Conservation (phyloP, 2,888 invertebrate genomes). For the Cylloceria caligata region DNA sequence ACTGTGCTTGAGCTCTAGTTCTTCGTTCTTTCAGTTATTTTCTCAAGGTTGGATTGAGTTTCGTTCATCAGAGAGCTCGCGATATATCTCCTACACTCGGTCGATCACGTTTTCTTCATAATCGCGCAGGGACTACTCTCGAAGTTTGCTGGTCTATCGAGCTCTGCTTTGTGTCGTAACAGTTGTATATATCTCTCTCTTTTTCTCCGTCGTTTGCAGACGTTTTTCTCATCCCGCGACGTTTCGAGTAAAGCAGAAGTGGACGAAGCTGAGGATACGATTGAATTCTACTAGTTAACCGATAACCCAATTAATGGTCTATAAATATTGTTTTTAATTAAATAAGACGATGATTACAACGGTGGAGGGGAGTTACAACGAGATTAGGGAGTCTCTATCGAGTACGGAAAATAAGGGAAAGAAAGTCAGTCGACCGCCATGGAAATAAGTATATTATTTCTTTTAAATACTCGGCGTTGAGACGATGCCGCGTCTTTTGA, state of each 20-base stretch:
- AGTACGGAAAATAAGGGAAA: neutral
- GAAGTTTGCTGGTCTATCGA: slow-evolving; percentile 5
- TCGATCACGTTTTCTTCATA: slow-evolving; percentile 34
- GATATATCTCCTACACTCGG: slow-evolving; percentile 41
- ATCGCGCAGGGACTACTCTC: neutral
- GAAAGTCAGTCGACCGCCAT: neutral
- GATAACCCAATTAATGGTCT: slow-evolving; percentile 58
- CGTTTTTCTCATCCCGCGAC: slow-evolving; percentile 18
- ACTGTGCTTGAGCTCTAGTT: neutral
- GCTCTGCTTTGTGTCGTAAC: slow-evolving; percentile 9
- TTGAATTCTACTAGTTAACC: slow-evolving; percentile 55
- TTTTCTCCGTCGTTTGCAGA: slow-evolving; percentile 21
- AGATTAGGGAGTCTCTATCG: neutral
- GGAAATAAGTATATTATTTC: too few species aligned
- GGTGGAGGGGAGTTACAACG: neutral
- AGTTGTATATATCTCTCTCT: slow-evolving; percentile 5
- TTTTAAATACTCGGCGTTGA: too few species aligned
- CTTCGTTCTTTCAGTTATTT: neutral
- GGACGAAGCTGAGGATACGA: slow-evolving; percentile 36
- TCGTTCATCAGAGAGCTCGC: slow-evolving; percentile 37
- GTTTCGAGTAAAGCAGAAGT: slow-evolving; percentile 38
- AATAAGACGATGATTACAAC: neutral
- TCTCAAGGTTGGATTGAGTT: slow-evolving; percentile 49
- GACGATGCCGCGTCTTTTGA: too few species aligned
- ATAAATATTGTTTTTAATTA: slow-evolving; percentile 4